Evolutionary conservation across 2,888 invertebrate genomes (phyloP), one percentile per base, ranked within the genome.

Genomic region (Drosophila eohydei): DNA sequence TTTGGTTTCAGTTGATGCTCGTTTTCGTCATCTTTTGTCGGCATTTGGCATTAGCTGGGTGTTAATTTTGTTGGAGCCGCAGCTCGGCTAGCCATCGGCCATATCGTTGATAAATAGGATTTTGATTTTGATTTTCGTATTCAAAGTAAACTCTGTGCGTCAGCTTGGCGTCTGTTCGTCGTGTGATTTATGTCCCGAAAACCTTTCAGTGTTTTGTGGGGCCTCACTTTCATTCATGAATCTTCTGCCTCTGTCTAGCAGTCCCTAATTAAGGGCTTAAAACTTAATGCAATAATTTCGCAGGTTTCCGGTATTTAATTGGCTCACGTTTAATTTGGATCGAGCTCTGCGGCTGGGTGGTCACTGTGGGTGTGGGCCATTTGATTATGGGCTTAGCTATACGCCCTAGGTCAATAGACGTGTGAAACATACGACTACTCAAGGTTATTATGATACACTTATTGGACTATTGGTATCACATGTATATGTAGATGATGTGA

Each of bases 281-380:
- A 59, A 28, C 57, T 55, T 71, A 81, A 83, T 88, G 79, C 88
- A 83, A 88, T 90, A 83, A 89, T 89, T 89, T 88, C 64, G 76
- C 75, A 58, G 74, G 76, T 82, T 90, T 89, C 90, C 89, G 88
- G 89, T 73, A 63, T 74, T 86, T 78, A 85, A 89, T 90, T 90
- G 88, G 76, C 78, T 79, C 69, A 71, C 63, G 21, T 75, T 76
- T 61, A 68, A 64, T 74, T 67, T 59, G 57, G 60, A 52, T 70
- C 69, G 59, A 41, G 52, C 52, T 56, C 43, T 52, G 52, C 21
- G 59, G 26, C 71, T 88, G 88, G 89, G 86, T 88, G 90, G 86
- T 59, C 86, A 38, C 32, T 28, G 56, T 72, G 85, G 72, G 65
- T 80, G 85, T 80, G 80, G 48, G 69, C 51, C 11, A 60, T 38